These are phyloP conservation scores for Saguinus imperator DNA, from an alignment of 2,113 vertebrate species.

Conservation along the genomic window DNA sequence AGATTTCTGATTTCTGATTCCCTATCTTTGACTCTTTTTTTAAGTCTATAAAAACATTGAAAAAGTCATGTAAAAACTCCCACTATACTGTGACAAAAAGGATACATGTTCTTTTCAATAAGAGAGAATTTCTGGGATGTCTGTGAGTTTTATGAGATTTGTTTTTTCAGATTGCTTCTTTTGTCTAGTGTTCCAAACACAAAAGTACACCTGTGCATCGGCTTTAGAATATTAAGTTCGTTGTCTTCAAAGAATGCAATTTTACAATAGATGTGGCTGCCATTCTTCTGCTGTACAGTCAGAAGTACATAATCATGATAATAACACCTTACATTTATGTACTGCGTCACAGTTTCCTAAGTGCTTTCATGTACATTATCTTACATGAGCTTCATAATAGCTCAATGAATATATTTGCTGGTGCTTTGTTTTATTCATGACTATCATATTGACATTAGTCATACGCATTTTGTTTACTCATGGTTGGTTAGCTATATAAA, in stretches of 20 bases:
- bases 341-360: background rate
- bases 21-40: background rate
- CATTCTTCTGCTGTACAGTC: background rate
- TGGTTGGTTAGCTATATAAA: background rate
- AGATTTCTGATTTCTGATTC: background rate
- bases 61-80: background rate
- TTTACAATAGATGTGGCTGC: background rate
- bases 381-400: background rate
- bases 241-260: slow-evolving; percentile 33
- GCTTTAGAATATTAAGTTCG: background rate
- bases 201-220: slow-evolving; percentile 15
- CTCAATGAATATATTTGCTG: background rate
- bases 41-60: background rate
- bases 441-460: background rate
- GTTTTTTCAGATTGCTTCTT: slow-evolving; percentile 13
- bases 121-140: background rate
- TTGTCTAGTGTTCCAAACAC: slow-evolving; percentile 25
- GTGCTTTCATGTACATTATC: background rate
- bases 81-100: background rate
- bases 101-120: background rate
- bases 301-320: background rate
- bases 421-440: slow-evolving; percentile 34
- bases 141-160: background rate
- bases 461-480: background rate
- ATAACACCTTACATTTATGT: slow-evolving; percentile 27